Evolutionary conservation across 1,140 invertebrate genomes (phyloP), one percentile per base, ranked within the genome.

Genomic region (Drosophila arizonae): DNA sequence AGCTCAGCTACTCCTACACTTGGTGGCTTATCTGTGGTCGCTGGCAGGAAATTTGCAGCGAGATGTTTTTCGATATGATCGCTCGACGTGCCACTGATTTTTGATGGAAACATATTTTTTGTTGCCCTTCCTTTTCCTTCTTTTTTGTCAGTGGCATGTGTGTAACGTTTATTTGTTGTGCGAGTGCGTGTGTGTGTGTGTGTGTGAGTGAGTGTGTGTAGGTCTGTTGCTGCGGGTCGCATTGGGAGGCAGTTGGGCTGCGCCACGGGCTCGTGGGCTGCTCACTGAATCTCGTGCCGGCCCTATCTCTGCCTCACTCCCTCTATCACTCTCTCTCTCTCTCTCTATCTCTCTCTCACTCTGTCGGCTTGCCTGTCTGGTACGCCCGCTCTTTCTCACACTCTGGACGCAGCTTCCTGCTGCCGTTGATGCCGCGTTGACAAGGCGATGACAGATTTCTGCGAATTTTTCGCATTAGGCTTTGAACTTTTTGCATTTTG

Each of bases 381-480:
- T 13, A 13, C 26, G 36, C 6, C 26, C 6, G 46, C 26, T 67
- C 54, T 74, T 15, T 60, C 46, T 30, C 48, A 33, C n/a, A n/a
- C 11, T 63, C 6, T 50, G 41, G 54, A 24, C 71, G 48, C 65
- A 52, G 63, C 62, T 75, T 75, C 72, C 72, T 75, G 77, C 41
- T 61, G 74, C 54, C 72, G 82, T 82, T 87, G 82, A 87, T 76
- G 82, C 51, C 81, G 82, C 76, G 84, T 88, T 87, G 82, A 87
- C 82, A 87, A 87, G 82, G 84, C 82, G 82, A 87, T 87, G 82
- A 87, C 82, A 87, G 82, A 87, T 87, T 87, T 87, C 82, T 77
- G 84, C 82, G 82, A 87, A 87, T 82, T 87, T 88, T 87, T 87
- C 82, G 82, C 84, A 88, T 87, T 87, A 87, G 82, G 84, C 82